Conservation (phyloP, 2,888 invertebrate genomes). For the Apamea epomidion region DNA sequence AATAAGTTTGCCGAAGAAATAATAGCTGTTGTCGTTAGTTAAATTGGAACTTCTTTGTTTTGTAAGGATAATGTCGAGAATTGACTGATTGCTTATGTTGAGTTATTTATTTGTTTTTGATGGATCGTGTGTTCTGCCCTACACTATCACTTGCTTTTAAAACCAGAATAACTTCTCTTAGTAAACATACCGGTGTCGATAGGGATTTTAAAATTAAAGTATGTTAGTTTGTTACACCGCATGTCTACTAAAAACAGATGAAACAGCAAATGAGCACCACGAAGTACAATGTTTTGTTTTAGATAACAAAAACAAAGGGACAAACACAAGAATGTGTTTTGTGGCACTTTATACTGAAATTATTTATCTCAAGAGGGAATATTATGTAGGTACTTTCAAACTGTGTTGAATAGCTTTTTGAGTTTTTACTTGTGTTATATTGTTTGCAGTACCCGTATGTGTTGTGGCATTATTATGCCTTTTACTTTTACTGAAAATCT, state of each 20-base stretch:
- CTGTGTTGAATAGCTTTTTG: background rate
- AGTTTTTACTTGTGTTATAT: background rate
- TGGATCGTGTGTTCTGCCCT: conserved; percentile 12
- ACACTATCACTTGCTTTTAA: background rate
- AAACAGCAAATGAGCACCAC: background rate
- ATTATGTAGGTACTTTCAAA: background rate
- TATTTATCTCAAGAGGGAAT: background rate
- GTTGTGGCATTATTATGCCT: background rate
- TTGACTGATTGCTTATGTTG: conserved; percentile 35
- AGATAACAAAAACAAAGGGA: conserved; percentile 5
- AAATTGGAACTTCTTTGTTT: conserved; percentile 25
- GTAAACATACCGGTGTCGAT: background rate
- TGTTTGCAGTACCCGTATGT: background rate
- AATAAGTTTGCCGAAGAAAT: conserved; percentile 36
- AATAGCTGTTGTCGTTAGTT: conserved; percentile 18
- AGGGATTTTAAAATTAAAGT: background rate
- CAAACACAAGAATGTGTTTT: background rate
- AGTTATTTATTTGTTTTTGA: conserved; percentile 19
- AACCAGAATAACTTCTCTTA: background rate
- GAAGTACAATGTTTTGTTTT: conserved; percentile 1
- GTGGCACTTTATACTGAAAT: background rate
- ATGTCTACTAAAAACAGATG: background rate
- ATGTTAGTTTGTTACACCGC: background rate
- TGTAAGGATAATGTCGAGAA: conserved; percentile 1
- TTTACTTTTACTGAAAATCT: background rate